A percentile compares a stretch with the other conserved stretches of the same genome.
These are phyloP conservation scores for Bucorvus abyssinicus DNA, from an alignment of 2,797 vertebrate genomes.

Conservation along the genomic window DNA sequence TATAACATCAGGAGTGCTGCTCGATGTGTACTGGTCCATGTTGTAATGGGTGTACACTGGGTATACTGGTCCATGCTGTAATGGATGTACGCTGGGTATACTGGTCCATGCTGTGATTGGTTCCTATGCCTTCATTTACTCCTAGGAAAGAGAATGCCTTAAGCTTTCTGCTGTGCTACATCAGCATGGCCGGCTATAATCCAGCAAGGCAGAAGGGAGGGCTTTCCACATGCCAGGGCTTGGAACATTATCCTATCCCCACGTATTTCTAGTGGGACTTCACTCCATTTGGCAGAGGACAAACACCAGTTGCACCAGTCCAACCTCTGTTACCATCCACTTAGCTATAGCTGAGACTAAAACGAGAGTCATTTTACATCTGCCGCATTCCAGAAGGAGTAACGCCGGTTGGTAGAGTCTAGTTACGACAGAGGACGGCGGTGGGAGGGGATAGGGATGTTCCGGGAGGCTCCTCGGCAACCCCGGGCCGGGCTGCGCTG, in stretches of 20 bases:
- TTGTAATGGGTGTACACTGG: too few species aligned
- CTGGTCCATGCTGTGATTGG: neutral
- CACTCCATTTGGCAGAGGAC: neutral
- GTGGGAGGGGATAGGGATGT: fast-evolving
- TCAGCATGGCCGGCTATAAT: neutral
- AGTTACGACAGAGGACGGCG: fast-evolving
- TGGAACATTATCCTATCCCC: neutral
- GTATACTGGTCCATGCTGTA: neutral
- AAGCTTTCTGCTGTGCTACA: neutral
- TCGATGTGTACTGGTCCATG: neutral
- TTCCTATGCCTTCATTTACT: neutral
- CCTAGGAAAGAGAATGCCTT: neutral
- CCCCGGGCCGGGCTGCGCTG: neutral
- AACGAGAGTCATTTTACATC: neutral
- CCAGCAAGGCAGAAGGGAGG: fast-evolving
- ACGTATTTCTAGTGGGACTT: neutral
- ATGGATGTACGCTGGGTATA: neutral
- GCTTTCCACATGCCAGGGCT: neutral
- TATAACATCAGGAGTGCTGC: neutral
- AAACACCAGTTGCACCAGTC: neutral
- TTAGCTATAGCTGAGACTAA: fast-evolving
- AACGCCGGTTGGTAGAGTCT: fast-evolving
- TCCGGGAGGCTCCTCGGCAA: neutral
- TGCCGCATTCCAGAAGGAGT: neutral
- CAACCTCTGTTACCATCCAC: neutral